Conservation (phyloP, 2,888 invertebrate species). For the Protula sp. region DNA sequence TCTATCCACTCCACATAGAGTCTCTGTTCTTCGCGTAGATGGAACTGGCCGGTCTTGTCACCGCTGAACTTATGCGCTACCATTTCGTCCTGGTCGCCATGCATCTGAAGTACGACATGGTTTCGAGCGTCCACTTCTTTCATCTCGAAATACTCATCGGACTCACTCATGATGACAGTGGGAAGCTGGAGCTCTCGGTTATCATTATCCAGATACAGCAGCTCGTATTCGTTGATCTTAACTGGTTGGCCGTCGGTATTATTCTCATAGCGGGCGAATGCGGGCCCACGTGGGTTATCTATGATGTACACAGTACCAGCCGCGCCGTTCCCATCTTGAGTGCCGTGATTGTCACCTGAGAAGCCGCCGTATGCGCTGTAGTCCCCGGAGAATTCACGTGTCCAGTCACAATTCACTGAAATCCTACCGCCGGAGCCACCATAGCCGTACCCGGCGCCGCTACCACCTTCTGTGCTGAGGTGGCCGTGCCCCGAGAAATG, state of each 20-base stretch:
- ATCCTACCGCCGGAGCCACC: conserved; percentile 35
- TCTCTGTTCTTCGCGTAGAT: conserved; percentile 25
- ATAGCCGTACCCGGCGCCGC: conserved; percentile 24
- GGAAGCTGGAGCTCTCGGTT: conserved; percentile 31
- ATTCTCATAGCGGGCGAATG: conserved; percentile 7
- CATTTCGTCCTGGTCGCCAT: conserved; percentile 24
- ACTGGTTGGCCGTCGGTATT: conserved; percentile 19
- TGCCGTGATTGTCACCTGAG: conserved; percentile 3
- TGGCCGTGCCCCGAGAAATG: conserved; percentile 37
- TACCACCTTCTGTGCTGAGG: conserved; percentile 29
- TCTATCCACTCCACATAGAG: conserved; percentile 31
- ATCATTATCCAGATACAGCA: conserved; percentile 32
- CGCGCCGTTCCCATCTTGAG: conserved; percentile 28
- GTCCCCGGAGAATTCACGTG: conserved; percentile 29
- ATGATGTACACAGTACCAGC: conserved; percentile 31
- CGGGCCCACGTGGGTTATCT: conserved; percentile 24
- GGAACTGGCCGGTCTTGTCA: conserved; percentile 33
- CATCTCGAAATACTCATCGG: conserved; percentile 25
- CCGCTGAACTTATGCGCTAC: conserved; percentile 33
- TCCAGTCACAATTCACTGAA: conserved; percentile 29
- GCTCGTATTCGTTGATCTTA: conserved; percentile 25
- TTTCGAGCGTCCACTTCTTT: conserved; percentile 29
- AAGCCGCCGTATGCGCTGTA: conserved; percentile 28
- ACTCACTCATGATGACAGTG: conserved; percentile 29
- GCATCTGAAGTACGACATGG: conserved; percentile 30